phyloP scores from a whole-genome alignment of 2,113 vertebrate genomes.

The Tenrec ecaudatus region DNA sequence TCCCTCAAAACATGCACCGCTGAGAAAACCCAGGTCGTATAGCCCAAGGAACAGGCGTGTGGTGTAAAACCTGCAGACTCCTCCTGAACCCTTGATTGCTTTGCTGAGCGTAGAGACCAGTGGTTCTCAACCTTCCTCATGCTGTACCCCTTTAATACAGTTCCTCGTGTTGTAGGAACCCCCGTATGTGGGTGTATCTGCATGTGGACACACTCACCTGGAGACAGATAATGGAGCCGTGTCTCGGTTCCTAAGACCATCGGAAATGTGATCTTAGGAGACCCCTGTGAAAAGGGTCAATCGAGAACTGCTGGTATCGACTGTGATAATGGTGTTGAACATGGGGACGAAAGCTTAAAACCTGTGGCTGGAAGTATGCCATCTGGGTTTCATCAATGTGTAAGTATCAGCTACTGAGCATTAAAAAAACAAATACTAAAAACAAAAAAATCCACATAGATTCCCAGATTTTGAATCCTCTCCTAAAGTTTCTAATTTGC shows the following conservation, averaged over 20 bases:
- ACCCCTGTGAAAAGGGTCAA: too few relatives aligned
- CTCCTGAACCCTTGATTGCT: neutral
- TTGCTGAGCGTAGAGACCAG: neutral
- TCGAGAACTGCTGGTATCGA: neutral
- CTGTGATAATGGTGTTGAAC: neutral
- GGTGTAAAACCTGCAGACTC: neutral
- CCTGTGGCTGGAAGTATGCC: constrained; percentile 23
- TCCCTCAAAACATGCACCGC: neutral
- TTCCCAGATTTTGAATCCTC: constrained; percentile 55
- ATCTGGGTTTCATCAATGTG: constrained; percentile 66
- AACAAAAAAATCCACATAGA: neutral
- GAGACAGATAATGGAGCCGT: too few relatives aligned
- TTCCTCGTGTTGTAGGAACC: too few relatives aligned
- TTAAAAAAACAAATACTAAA: neutral
- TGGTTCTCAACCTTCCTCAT: too few relatives aligned
- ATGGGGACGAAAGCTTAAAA: constrained; percentile 18
- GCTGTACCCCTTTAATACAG: too few relatives aligned
- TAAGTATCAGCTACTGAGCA: constrained; percentile 36
- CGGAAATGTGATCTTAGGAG: too few relatives aligned
- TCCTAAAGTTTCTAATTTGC: constrained; percentile 50
- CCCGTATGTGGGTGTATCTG: too few relatives aligned
- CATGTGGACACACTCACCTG: too few relatives aligned
- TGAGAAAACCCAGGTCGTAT: neutral
- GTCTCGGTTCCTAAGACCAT: too few relatives aligned
- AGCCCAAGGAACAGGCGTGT: neutral